Percentiles rank a stretch among this genome's conserved stretches.
Conservation (phyloP, 1,140 invertebrate genomes). For the Drosophila varians region DNA sequence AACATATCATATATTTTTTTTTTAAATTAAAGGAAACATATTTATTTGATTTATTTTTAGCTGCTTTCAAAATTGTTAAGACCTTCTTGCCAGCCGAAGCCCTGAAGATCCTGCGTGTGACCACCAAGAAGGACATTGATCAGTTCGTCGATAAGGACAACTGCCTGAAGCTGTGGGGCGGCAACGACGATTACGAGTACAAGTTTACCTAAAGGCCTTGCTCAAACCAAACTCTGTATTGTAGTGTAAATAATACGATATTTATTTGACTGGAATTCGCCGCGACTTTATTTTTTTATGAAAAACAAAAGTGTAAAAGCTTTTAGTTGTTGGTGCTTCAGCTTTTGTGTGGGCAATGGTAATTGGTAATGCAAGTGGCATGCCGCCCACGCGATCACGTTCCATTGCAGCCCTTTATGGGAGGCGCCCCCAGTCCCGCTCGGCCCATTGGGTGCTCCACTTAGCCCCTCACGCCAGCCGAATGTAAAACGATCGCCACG, state of each 20-base stretch:
- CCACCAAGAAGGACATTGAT: slow-evolving; percentile 90
- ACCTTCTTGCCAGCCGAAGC: slow-evolving; percentile 93
- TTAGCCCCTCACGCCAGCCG: slow-evolving; percentile 50
- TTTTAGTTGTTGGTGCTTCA: slow-evolving; percentile 15
- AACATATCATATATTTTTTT: slow-evolving; percentile 66
- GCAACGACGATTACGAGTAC: slow-evolving; percentile 87
- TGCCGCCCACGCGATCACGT: slow-evolving; percentile 54
- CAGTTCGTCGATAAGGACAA: slow-evolving; percentile 91
- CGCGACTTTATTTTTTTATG: background rate
- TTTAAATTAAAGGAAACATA: too few species aligned
- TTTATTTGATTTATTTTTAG: slow-evolving; percentile 85
- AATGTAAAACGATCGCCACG: slow-evolving; percentile 46
- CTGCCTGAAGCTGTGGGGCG: slow-evolving; percentile 92
- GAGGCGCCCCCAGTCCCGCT: background rate
- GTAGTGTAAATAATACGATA: slow-evolving; percentile 65
- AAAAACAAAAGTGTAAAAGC: slow-evolving; percentile 14
- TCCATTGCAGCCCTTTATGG: slow-evolving; percentile 46
- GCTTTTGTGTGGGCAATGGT: slow-evolving; percentile 17
- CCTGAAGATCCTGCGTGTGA: slow-evolving; percentile 94
- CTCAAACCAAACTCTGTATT: slow-evolving; percentile 13
- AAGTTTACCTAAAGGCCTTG: slow-evolving; percentile 29
- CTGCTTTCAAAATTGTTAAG: slow-evolving; percentile 96
- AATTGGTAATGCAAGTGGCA: slow-evolving; percentile 61
- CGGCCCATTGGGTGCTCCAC: slow-evolving; percentile 47
- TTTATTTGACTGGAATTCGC: slow-evolving; percentile 40